Conservation (phyloP, 2,113 vertebrate genomes). For the Irena cyanogastra region DNA sequence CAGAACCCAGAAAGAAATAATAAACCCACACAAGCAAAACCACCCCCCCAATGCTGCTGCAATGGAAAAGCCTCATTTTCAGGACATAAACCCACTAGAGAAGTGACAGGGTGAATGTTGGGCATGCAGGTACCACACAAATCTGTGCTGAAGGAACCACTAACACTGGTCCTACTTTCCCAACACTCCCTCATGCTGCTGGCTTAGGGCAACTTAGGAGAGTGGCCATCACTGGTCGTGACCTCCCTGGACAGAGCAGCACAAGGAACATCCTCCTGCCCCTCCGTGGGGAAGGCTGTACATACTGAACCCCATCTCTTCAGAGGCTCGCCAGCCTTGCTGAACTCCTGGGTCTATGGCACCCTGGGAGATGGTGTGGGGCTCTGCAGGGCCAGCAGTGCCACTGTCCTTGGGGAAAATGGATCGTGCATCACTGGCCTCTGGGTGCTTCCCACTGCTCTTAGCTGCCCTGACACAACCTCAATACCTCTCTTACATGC, state of each 20-base stretch:
- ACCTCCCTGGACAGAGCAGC: not conserved
- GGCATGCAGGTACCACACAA: not conserved
- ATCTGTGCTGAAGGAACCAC: not conserved
- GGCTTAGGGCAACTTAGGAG: not conserved
- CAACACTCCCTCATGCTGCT: not conserved
- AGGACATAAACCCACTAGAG: not conserved
- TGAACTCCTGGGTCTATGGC: not conserved
- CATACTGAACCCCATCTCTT: not conserved
- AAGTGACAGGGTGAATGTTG: not conserved
- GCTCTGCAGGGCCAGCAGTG: not conserved
- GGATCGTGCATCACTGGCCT: not conserved
- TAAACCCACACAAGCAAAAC: not conserved
- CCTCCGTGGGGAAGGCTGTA: not conserved
- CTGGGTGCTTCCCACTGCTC: not conserved
- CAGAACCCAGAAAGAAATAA: not conserved
- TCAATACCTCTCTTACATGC: not conserved
- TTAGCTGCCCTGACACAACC: not conserved
- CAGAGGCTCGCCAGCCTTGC: not conserved
- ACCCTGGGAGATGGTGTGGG: not conserved
- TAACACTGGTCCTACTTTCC: not conserved
- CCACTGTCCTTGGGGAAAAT: not conserved
- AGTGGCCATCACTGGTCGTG: not conserved
- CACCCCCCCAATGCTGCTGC: not conserved
- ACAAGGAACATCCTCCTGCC: not conserved
- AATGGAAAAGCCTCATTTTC: not conserved